Conservation (phyloP, 1,140 invertebrate genomes). For the Drosophila suzukii region DNA sequence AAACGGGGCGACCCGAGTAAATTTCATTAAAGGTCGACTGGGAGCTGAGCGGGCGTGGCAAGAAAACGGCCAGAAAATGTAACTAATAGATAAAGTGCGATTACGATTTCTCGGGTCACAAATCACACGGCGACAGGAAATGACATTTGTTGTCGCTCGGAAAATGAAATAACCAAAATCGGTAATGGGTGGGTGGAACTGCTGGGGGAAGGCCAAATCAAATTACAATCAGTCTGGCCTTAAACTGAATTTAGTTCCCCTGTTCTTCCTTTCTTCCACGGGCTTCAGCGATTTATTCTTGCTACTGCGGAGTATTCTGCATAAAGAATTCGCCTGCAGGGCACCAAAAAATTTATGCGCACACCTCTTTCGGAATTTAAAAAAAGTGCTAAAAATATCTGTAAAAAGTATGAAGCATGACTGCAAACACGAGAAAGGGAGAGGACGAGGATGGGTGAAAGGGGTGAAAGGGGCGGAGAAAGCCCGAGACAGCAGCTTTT, state of each 20-base stretch:
- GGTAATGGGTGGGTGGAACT: constrained; percentile 34
- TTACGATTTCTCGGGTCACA: constrained; percentile 75
- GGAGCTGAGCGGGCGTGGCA: constrained; percentile 27
- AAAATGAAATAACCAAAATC: constrained; percentile 78
- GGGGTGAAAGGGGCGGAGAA: neutral
- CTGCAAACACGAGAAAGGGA: constrained; percentile 14
- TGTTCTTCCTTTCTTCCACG: neutral
- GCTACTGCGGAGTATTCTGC: constrained; percentile 47
- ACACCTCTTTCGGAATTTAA: constrained; percentile 74
- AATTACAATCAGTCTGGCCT: constrained; percentile 78
- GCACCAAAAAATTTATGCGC: constrained; percentile 72
- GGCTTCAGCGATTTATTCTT: constrained; percentile 24
- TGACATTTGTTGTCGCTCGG: constrained; percentile 76
- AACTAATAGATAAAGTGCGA: constrained; percentile 76
- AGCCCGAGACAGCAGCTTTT: constrained; percentile 28
- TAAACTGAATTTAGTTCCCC: constrained; percentile 59
- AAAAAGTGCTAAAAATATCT: constrained; percentile 34
- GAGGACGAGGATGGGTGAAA: neutral
- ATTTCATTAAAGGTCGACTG: constrained; percentile 71
- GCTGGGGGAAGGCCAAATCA: constrained; percentile 49
- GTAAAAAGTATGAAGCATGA: constrained; percentile 52
- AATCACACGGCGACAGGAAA: constrained; percentile 68
- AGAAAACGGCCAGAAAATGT: constrained; percentile 53
- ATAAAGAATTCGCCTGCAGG: constrained; percentile 69
- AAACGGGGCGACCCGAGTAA: constrained; percentile 65